phyloP scores from a whole-genome alignment of 1,140 invertebrate species.

The Dendroctonus valens region DNA sequence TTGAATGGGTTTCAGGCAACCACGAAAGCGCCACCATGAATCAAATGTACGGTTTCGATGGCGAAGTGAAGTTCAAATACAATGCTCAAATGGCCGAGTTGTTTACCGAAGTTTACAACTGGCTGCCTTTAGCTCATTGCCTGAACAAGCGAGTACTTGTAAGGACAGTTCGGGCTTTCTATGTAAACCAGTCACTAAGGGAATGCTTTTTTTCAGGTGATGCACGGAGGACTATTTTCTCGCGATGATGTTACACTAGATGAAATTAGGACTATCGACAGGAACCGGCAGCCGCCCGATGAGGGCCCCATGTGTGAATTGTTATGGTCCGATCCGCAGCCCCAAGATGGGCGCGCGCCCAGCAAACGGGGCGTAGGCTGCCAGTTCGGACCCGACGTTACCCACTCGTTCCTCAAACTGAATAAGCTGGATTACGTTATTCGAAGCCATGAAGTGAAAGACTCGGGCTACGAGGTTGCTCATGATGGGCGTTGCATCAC shows the following conservation, averaged over 20 bases:
- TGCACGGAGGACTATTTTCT: constrained; percentile 94
- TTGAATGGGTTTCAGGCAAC: constrained; percentile 70
- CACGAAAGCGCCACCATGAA: constrained; percentile 99
- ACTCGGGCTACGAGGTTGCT: constrained; percentile 90
- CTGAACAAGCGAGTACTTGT: constrained; percentile 90
- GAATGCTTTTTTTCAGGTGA: constrained; percentile 60
- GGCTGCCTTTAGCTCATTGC: constrained; percentile 93
- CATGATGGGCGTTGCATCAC: constrained; percentile 95
- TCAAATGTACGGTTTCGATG: constrained; percentile 98
- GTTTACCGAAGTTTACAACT: constrained; percentile 98
- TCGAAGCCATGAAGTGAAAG: constrained; percentile 97
- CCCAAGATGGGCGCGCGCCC: constrained; percentile 77
- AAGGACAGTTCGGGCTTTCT: constrained; percentile 45
- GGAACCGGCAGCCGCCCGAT: constrained; percentile 96
- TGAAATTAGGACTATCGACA: constrained; percentile 83
- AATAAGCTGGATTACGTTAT: constrained; percentile 94
- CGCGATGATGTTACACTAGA: constrained; percentile 87
- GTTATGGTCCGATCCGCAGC: constrained; percentile 97
- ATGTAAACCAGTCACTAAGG: constrained; percentile 1
- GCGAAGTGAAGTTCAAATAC: constrained; percentile 96
- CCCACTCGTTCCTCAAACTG: constrained; percentile 75
- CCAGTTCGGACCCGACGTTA: constrained; percentile 98
- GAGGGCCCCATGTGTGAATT: constrained; percentile 96
- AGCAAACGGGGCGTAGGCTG: constrained; percentile 97
- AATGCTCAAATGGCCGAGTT: constrained; percentile 91